Percentiles rank a stretch among this genome's conserved stretches.
Evolutionary conservation across 1,140 invertebrate species (phyloP).

Genomic region (Tribolium madens): DNA sequence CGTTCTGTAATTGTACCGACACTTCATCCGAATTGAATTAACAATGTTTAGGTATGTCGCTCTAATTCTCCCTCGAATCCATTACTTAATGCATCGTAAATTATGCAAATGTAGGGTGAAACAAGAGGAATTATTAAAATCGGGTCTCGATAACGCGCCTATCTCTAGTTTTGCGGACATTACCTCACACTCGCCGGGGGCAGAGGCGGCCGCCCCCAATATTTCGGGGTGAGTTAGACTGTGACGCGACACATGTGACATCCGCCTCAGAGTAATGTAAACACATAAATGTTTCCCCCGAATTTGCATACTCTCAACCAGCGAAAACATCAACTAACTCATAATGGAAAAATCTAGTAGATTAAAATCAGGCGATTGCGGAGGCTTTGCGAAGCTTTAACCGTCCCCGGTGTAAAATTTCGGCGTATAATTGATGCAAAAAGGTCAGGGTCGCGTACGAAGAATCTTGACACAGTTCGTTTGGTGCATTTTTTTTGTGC

Average conservation of each 20-base stretch:
- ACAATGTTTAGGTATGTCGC: slow-evolving; percentile 24
- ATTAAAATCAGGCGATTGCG: too few relatives aligned
- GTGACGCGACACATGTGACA: slow-evolving; percentile 55
- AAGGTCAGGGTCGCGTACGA: slow-evolving; percentile 50
- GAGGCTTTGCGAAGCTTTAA: too few relatives aligned
- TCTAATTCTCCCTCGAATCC: slow-evolving; percentile 25
- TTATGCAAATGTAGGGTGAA: slow-evolving; percentile 18
- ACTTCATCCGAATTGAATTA: neutral
- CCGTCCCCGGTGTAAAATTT: slow-evolving; percentile 58
- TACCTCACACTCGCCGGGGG: slow-evolving; percentile 48
- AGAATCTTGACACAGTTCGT: slow-evolving; percentile 65
- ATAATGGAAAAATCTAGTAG: too few relatives aligned
- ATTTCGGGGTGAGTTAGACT: slow-evolving; percentile 58
- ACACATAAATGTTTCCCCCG: slow-evolving; percentile 6
- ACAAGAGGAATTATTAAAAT: slow-evolving; percentile 14
- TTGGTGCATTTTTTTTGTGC: slow-evolving; percentile 62
- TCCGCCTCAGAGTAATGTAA: slow-evolving; percentile 5
- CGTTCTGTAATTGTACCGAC: neutral
- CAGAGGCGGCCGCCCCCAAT: slow-evolving; percentile 45
- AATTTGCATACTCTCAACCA: slow-evolving; percentile 20
- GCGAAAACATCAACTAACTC: too few relatives aligned
- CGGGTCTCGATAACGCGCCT: neutral
- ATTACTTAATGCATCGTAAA: slow-evolving; percentile 28
- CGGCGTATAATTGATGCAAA: slow-evolving; percentile 59
- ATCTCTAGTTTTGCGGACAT: slow-evolving; percentile 41